Conservation (phyloP, 2,113 vertebrate species). For the Polyodon spathula region DNA sequence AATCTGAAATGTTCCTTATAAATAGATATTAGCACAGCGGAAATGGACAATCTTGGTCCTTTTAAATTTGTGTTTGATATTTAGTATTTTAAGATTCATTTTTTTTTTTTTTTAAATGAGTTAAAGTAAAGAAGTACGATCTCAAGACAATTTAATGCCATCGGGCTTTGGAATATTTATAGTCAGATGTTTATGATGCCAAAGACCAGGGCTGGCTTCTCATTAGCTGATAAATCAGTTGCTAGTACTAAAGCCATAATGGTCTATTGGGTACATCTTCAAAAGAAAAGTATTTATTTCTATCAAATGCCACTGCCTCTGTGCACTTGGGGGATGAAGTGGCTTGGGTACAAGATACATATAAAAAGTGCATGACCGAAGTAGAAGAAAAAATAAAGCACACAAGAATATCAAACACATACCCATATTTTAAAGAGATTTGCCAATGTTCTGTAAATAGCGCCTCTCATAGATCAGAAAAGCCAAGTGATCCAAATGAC, state of each 20-base stretch:
- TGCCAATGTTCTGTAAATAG: slow-evolving; percentile 58
- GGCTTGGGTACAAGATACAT: slow-evolving; percentile 54
- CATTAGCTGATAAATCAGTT: slow-evolving; percentile 56
- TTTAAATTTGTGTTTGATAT: slow-evolving; percentile 16
- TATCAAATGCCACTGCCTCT: slow-evolving; percentile 51
- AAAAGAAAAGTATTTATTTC: slow-evolving; percentile 60
- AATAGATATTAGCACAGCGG: too few relatives aligned
- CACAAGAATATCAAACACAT: slow-evolving; percentile 43
- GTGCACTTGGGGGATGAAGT: slow-evolving; percentile 44
- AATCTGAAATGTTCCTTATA: too few relatives aligned
- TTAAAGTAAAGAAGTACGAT: slow-evolving; percentile 42
- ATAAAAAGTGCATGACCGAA: slow-evolving; percentile 54
- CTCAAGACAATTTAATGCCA: slow-evolving; percentile 40
- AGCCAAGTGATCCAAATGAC: slow-evolving; percentile 59
- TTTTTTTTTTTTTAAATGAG: slow-evolving; percentile 45
- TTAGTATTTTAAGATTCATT: slow-evolving; percentile 31
- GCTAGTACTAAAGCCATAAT: slow-evolving; percentile 47
- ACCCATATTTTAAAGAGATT: slow-evolving; percentile 55
- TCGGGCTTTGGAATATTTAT: slow-evolving; percentile 56
- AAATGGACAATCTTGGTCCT: neutral
- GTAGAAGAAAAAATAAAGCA: slow-evolving; percentile 32
- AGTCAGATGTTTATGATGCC: slow-evolving; percentile 61
- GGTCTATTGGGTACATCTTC: slow-evolving; percentile 62
- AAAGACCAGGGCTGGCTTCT: slow-evolving; percentile 58
- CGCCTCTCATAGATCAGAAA: slow-evolving; percentile 65